A percentile compares a stretch with the other conserved stretches of the same genome.
Conservation (phyloP, 2,888 invertebrate genomes). For the Ptychoptera albimana region DNA sequence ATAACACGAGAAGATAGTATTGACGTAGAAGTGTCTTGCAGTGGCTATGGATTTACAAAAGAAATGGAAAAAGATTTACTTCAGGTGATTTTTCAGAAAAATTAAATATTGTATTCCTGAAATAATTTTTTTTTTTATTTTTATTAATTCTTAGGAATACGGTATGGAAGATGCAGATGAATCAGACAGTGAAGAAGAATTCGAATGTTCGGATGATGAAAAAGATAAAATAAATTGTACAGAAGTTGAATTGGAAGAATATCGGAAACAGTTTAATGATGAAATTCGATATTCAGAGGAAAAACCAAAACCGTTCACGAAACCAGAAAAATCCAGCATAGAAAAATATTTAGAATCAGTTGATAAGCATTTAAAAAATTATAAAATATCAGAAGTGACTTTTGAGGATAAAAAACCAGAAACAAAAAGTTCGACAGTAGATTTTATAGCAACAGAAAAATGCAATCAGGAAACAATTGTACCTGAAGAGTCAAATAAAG, state of each 20-base stretch:
- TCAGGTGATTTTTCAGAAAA: constrained; percentile 23
- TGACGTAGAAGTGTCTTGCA: constrained; percentile 81
- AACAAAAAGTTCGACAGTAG: not conserved
- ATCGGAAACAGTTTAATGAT: constrained; percentile 24
- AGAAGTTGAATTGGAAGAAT: constrained; percentile 23
- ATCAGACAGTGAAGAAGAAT: constrained; percentile 15
- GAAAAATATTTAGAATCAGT: constrained; percentile 29
- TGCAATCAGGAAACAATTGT: constrained; percentile 3
- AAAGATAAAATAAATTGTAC: constrained; percentile 14
- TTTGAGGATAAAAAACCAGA: not conserved
- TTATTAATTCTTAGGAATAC: constrained; percentile 34
- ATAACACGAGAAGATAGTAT: constrained; percentile 61
- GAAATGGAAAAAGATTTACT: constrained; percentile 61
- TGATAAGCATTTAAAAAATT: constrained; percentile 22
- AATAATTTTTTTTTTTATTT: constrained; percentile 1
- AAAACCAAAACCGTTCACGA: constrained; percentile 26
- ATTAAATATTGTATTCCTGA: not conserved
- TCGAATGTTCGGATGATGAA: constrained; percentile 19
- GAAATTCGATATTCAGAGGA: constrained; percentile 33
- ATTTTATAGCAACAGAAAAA: not conserved
- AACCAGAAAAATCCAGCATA: constrained; percentile 29
- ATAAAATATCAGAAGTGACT: constrained; percentile 12
- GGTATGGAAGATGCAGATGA: constrained; percentile 33
- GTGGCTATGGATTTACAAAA: constrained; percentile 81
- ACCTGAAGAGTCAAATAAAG: not conserved